Base-by-base conservation (phyloP, 2,113 vertebrate genomes). In the Eudyptes chrysolophus region DNA sequence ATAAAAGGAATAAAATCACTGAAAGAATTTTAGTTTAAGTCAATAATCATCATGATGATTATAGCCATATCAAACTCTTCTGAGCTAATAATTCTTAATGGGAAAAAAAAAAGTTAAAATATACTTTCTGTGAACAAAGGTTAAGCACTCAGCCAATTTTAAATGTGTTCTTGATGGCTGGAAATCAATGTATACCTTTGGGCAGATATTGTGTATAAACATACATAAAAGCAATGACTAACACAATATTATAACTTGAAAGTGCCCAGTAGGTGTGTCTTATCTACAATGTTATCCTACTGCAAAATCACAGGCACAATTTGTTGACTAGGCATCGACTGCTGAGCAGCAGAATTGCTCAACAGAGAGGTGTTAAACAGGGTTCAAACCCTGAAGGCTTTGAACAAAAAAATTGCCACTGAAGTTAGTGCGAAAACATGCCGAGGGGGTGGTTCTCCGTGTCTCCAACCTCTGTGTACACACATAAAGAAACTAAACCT, bases 241-340 rank as follows among this genome's bases (percentile, higher is more conserved):
- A 97, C 54, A 94, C 84, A 84, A 85, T 76, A 95, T 94, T 94
- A 85, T 74, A 97, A 91, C 91, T 95, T 97, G 91, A 97, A 97
- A 97, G 96, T 91, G 70, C 84, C 89, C 95, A 94, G 81, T 97
- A 95, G 96, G 97, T 96, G 96, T 93, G 93, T 96, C 97, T 97
- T 96, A 97, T 97, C 97, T 96, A 80, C 78, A 94, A 19, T 61
- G 93, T 93, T 96, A 96, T 96, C 91, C 81, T 69, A 54, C 91
- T 94, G 58, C 51, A 96, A 96, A 96, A 96, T 89, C 89, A 90
- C 49, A 93, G 66, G 54, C 58, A 87, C 84, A 91, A 95, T 97
- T 95, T 96, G 93, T 94, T 97, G 95, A 96, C 66, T 91, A 97
- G 54, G 54, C 84, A 88, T 72, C 15, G 3, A 66, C 22, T 72